Evolutionary conservation across 2,888 invertebrate genomes (phyloP).

Genomic region (Lomographa bimaculata): DNA sequence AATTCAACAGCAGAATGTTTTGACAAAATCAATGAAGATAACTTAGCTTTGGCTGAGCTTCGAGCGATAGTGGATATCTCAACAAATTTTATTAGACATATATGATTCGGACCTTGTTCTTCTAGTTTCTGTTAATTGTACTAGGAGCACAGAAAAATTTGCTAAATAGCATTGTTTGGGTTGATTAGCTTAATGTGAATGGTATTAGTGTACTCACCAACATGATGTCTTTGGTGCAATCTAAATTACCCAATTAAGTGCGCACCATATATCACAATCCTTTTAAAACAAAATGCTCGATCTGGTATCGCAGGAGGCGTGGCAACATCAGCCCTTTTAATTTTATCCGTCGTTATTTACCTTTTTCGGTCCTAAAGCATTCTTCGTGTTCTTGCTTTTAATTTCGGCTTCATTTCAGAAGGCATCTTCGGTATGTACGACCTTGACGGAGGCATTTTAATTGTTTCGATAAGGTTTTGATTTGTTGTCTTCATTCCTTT

Average conservation of each 20-base stretch:
- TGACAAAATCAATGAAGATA: constrained; percentile 17
- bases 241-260: constrained; percentile 12
- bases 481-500: constrained; percentile 12
- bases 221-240: too few relatives aligned
- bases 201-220: too few relatives aligned
- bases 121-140: too few relatives aligned
- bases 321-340: constrained; percentile 29
- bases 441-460: constrained; percentile 31
- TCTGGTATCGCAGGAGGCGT: constrained; percentile 20
- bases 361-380: constrained; percentile 22
- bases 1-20: constrained; percentile 14
- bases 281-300: constrained; percentile 13
- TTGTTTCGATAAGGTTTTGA: constrained; percentile 27
- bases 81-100: too few relatives aligned
- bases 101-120: too few relatives aligned
- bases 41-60: background rate
- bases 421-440: constrained; percentile 22
- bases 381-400: constrained; percentile 19
- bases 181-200: too few relatives aligned
- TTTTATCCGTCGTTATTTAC: constrained; percentile 33
- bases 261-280: constrained; percentile 4
- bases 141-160: too few relatives aligned
- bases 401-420: constrained; percentile 19
- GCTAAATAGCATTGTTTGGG: too few relatives aligned
- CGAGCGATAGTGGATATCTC: too few relatives aligned